Evolutionary conservation across 2,797 vertebrate genomes (phyloP).

Genomic region (Microctenopoma lineatum): DNA sequence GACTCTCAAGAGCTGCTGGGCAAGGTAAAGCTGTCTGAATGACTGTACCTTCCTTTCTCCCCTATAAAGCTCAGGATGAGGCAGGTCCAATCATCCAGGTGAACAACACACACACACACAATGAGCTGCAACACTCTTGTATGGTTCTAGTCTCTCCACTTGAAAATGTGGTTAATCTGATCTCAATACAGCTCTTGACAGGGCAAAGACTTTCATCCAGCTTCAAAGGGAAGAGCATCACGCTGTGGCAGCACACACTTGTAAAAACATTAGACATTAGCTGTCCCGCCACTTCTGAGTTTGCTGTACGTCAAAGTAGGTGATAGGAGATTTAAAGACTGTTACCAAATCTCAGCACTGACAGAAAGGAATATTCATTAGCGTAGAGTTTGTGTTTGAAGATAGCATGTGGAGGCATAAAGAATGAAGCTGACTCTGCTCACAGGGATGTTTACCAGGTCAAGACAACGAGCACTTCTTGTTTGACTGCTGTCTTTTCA

Average conservation of each 20-base stretch:
- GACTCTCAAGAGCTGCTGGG: conserved; percentile 42
- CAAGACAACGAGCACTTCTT: conserved; percentile 17
- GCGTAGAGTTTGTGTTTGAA: background rate
- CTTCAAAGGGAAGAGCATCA: conserved; percentile 56
- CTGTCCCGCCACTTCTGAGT: conserved; percentile 6
- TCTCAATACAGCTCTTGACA: conserved; percentile 39
- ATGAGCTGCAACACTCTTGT: conserved; percentile 35
- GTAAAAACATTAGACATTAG: conserved; percentile 53
- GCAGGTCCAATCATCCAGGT: conserved; percentile 32
- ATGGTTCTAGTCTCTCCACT: conserved; percentile 46
- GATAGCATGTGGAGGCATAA: background rate
- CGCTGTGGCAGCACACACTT: conserved; percentile 11
- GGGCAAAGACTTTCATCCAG: conserved; percentile 52
- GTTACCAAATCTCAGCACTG: conserved; percentile 8
- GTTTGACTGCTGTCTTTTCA: conserved; percentile 53
- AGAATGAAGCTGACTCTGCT: background rate
- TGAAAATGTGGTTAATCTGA: conserved; percentile 64
- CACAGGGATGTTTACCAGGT: conserved; percentile 29
- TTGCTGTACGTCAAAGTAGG: conserved; percentile 23
- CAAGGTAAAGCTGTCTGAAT: conserved; percentile 44
- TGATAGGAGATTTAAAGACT: background rate
- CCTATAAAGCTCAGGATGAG: conserved; percentile 39
- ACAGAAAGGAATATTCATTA: background rate
- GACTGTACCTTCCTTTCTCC: conserved; percentile 19
- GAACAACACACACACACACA: conserved; percentile 34